phyloP scores from a whole-genome alignment of 2,888 invertebrate genomes.

The Crepidodera aurea region DNA sequence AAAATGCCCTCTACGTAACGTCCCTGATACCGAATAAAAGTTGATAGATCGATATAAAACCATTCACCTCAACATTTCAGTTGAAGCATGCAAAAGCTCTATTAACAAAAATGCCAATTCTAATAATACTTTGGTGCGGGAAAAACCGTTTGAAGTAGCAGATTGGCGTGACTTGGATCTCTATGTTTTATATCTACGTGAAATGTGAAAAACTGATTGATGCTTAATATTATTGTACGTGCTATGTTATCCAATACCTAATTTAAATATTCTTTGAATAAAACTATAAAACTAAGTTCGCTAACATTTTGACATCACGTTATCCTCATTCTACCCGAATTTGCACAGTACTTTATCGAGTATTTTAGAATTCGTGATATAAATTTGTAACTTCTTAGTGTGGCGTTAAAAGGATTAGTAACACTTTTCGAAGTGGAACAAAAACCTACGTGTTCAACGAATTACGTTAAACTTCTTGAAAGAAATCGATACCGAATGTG shows the following conservation, averaged over 20 bases:
- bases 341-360: constrained; percentile 10
- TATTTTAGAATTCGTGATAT: constrained; percentile 4
- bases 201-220: constrained; percentile 31
- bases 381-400: neutral
- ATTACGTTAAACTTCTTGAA: no score
- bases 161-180: constrained; percentile 30
- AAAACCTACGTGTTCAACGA: no score
- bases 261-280: constrained; percentile 20
- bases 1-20: neutral
- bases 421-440: no score
- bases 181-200: constrained; percentile 24
- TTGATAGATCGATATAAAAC: constrained; percentile 31
- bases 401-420: no score
- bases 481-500: no score
- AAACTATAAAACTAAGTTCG: constrained; percentile 16
- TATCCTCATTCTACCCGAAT: constrained; percentile 11
- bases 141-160: constrained; percentile 34
- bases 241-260: constrained; percentile 18
- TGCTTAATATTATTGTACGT: constrained; percentile 28
- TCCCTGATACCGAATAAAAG: constrained; percentile 16
- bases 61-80: constrained; percentile 24
- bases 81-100: constrained; percentile 34
- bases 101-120: constrained; percentile 37
- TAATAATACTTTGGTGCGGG: constrained; percentile 34
- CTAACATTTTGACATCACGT: constrained; percentile 16